Percentiles rank a stretch among this genome's conserved stretches.
Conservation (phyloP, 2,797 vertebrate genomes). For the Pristis pectinata region DNA sequence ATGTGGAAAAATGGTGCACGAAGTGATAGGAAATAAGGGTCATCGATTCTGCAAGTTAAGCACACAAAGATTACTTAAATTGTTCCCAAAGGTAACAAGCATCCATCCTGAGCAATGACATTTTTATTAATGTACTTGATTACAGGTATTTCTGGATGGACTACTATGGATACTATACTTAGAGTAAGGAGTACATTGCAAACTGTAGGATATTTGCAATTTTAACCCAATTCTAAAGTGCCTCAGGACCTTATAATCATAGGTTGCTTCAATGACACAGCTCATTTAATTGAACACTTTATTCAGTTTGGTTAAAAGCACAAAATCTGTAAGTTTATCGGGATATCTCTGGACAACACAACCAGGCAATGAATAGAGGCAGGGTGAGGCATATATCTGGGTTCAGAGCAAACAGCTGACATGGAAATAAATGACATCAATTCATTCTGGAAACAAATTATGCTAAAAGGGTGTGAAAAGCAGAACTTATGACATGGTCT, state of each 20-base stretch:
- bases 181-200: background rate
- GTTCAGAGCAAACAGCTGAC: too few relatives aligned
- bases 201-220: background rate
- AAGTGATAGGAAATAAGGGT: conserved; percentile 25
- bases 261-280: background rate
- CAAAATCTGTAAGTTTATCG: too few relatives aligned
- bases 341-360: too few relatives aligned
- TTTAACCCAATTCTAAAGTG: background rate
- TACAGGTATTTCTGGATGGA: background rate
- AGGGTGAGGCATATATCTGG: too few relatives aligned
- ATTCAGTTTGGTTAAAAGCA: background rate
- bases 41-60: conserved; percentile 32
- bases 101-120: background rate
- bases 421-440: too few relatives aligned
- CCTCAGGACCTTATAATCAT: background rate
- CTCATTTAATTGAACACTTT: background rate
- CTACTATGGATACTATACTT: background rate
- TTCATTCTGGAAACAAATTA: too few relatives aligned
- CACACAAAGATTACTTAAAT: background rate
- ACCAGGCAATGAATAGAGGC: too few relatives aligned
- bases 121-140: background rate
- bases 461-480: too few relatives aligned
- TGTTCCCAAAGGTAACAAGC: background rate
- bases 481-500: too few relatives aligned
- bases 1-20: conserved; percentile 22